Conservation (phyloP, 2,797 vertebrate species). For the Xiphophorus birchmanni region DNA sequence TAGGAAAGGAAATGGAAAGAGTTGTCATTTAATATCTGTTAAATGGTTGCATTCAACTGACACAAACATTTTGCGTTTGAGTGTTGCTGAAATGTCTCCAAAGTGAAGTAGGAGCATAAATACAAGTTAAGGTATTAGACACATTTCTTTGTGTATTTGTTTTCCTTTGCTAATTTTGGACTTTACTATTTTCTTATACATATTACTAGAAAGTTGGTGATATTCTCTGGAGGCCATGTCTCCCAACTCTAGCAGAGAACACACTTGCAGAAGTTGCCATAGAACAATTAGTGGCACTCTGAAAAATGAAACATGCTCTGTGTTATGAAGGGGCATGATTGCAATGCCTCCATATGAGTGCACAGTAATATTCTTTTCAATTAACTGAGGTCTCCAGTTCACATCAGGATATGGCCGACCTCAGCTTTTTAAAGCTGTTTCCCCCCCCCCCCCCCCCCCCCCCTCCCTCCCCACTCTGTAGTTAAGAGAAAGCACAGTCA, state of each 20-base stretch:
- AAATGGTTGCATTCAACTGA: not conserved
- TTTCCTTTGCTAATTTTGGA: not conserved
- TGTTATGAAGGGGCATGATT: conserved; percentile 50
- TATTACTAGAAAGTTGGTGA: not conserved
- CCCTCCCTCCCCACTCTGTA: conserved; percentile 50
- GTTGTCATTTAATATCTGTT: not conserved
- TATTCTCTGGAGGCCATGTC: not conserved
- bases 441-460: too few species aligned
- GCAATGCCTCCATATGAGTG: conserved; percentile 52
- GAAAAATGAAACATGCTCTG: conserved; percentile 40
- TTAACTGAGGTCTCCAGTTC: conserved; percentile 67
- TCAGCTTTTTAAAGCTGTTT: conserved; percentile 67
- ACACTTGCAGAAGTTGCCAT: conserved; percentile 41
- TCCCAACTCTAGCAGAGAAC: conserved; percentile 3
- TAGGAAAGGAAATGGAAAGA: not conserved
- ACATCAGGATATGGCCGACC: conserved; percentile 71
- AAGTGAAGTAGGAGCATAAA: not conserved
- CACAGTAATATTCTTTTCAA: conserved; percentile 70
- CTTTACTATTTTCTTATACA: not conserved
- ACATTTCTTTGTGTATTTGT: not conserved
- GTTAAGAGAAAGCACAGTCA: conserved; percentile 76
- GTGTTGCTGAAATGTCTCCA: not conserved
- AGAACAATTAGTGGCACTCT: conserved; percentile 61
- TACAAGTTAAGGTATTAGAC: not conserved
- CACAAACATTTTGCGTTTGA: not conserved